Evolutionary conservation across 2,797 vertebrate genomes (phyloP).

Genomic region (Tokudaia tokunoshimensis): DNA sequence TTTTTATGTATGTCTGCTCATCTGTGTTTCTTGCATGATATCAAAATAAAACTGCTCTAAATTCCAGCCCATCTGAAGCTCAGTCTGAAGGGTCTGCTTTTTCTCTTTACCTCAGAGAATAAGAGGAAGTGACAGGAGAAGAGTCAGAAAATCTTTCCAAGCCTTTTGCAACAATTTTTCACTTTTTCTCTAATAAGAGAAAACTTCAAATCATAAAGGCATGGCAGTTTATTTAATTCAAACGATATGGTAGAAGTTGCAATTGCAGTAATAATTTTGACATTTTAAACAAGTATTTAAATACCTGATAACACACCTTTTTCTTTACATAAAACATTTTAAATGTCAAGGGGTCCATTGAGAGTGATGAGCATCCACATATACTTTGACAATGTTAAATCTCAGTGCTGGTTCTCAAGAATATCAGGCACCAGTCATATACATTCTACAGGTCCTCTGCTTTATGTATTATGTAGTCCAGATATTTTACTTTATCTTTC

Average conservation of each 20-base stretch:
- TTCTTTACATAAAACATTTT: background rate
- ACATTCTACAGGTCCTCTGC: background rate
- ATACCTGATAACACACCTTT: background rate
- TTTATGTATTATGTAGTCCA: background rate
- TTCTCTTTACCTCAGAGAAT: background rate
- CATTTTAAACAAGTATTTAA: background rate
- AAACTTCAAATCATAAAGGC: constrained; percentile 31
- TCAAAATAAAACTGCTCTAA: background rate
- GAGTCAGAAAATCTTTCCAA: background rate
- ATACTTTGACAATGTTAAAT: background rate
- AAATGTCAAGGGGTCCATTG: background rate
- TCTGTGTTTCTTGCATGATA: background rate
- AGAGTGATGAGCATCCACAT: background rate
- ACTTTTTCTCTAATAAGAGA: background rate
- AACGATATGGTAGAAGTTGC: background rate
- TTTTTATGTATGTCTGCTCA: background rate
- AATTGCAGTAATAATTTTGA: background rate
- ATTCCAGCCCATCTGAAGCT: background rate
- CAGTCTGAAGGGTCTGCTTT: background rate
- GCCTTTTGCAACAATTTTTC: background rate
- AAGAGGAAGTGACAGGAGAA: background rate
- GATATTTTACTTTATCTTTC: background rate
- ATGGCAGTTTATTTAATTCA: background rate
- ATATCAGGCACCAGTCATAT: background rate
- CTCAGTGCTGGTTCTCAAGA: background rate